Conservation (phyloP, 2,888 invertebrate species). For the Microplitis deprimator region DNA sequence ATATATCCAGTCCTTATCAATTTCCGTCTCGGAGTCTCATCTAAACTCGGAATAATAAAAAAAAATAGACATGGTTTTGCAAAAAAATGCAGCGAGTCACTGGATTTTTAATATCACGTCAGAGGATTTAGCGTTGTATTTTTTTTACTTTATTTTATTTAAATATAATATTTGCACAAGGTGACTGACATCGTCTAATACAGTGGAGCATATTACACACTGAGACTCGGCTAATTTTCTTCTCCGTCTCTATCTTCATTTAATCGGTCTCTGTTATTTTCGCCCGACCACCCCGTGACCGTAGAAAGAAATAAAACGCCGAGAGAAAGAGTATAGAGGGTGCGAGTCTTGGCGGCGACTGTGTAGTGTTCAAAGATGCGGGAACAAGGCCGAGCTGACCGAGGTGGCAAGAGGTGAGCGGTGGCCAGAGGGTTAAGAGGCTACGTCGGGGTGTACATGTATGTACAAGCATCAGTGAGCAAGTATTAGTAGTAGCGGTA, state of each 20-base stretch:
- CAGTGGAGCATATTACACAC: slow-evolving; percentile 60
- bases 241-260: slow-evolving; percentile 41
- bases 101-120: neutral
- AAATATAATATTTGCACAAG: neutral
- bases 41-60: neutral
- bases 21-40: neutral
- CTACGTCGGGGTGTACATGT: no score
- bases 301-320: slow-evolving; percentile 34
- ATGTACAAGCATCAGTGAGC: no score
- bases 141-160: neutral
- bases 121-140: no score
- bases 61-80: neutral
- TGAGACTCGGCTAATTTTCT: slow-evolving; percentile 62
- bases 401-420: slow-evolving; percentile 29
- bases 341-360: slow-evolving; percentile 12
- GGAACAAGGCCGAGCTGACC: slow-evolving; percentile 1
- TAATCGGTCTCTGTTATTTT: slow-evolving; percentile 41
- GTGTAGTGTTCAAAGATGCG: slow-evolving; percentile 32
- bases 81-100: neutral
- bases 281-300: slow-evolving; percentile 46
- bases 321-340: slow-evolving; percentile 20
- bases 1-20: neutral
- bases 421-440: slow-evolving; percentile 28
- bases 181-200: slow-evolving; percentile 49
- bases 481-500: no score